phyloP scores from a whole-genome alignment of 2,113 vertebrate genomes.

The Camelus bactrianus region DNA sequence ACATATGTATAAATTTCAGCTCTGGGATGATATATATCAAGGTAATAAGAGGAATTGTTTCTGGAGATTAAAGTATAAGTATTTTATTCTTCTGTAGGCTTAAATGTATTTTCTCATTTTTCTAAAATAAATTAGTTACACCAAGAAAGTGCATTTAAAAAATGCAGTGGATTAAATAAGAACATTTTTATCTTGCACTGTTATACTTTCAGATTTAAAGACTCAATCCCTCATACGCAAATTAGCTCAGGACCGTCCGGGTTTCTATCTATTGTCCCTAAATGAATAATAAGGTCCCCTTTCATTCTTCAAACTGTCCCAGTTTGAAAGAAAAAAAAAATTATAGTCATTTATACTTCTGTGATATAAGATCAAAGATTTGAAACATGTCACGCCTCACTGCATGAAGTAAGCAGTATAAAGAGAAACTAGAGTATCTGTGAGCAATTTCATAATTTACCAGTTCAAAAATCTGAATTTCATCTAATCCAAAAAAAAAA shows the following conservation, averaged over 20 bases:
- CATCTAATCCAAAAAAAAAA: neutral
- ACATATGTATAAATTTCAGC: neutral
- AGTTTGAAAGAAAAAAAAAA: conserved; percentile 3
- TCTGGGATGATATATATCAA: neutral
- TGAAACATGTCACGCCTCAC: neutral
- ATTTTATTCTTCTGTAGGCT: neutral
- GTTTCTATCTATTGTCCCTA: neutral
- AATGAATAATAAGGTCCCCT: neutral
- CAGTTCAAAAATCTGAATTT: conserved; percentile 54
- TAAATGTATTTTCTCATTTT: conserved; percentile 25
- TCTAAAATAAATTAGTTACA: neutral
- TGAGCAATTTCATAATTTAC: conserved; percentile 15
- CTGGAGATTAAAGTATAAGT: neutral
- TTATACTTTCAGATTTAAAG: conserved; percentile 20
- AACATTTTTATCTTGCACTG: neutral
- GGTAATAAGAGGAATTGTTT: neutral
- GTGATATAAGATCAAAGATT: neutral
- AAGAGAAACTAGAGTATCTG: conserved; percentile 12
- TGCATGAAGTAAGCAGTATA: neutral
- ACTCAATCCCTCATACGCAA: neutral
- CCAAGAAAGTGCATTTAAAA: conserved; percentile 6
- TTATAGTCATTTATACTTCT: neutral
- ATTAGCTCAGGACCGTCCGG: neutral
- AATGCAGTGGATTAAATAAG: neutral
- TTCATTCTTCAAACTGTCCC: neutral